phyloP scores from a whole-genome alignment of 2,797 vertebrate genomes.

The Staurois parvus region DNA sequence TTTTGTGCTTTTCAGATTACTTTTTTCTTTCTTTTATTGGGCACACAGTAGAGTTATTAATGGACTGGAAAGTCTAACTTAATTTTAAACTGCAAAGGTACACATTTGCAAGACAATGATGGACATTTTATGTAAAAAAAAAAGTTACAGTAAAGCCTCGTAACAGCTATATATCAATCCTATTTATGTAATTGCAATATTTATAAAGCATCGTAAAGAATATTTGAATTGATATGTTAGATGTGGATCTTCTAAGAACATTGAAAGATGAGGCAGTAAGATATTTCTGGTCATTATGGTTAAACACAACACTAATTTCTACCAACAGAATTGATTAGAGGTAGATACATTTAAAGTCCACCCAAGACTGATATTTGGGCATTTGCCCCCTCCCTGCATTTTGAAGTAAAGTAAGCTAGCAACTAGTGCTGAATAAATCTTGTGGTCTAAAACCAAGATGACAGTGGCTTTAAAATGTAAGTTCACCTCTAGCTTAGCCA shows the following conservation, averaged over 20 bases:
- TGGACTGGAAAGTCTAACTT: slow-evolving; percentile 21
- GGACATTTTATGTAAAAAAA: slow-evolving; percentile 42
- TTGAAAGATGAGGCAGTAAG: neutral
- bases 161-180: slow-evolving; percentile 44
- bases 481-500: no score
- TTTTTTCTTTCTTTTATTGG: slow-evolving; percentile 11
- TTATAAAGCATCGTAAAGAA: slow-evolving; percentile 28
- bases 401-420: neutral
- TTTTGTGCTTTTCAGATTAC: slow-evolving; percentile 16
- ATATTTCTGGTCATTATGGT: neutral
- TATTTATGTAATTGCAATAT: slow-evolving; percentile 49
- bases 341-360: neutral
- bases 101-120: slow-evolving; percentile 54
- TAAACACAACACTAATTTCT: neutral
- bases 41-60: slow-evolving; percentile 13
- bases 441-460: no score
- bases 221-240: slow-evolving; percentile 20
- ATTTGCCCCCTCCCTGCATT: neutral
- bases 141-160: slow-evolving; percentile 19
- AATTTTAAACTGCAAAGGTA: slow-evolving; percentile 32
- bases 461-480: no score
- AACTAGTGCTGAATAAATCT: no score
- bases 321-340: neutral
- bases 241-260: neutral
- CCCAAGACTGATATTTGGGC: neutral